Evolutionary conservation across 2,888 invertebrate genomes (phyloP), one percentile per base, ranked within the genome.

Genomic region (Nephrotoma guestfalica): DNA sequence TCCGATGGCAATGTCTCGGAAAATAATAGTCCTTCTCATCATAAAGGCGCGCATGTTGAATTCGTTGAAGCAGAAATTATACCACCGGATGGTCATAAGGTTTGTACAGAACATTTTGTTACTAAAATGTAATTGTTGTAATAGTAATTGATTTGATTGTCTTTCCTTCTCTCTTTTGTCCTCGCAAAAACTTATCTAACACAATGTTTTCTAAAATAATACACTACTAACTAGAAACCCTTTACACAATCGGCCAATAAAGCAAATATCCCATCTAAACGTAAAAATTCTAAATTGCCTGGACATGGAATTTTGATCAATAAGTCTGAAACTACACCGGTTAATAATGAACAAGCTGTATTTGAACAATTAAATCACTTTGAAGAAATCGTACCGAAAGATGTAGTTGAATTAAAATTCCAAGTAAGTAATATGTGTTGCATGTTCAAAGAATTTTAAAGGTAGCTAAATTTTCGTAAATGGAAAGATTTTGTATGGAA

Each of bases 381-480:
- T 92, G 96, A 96, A 90, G 93, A 94, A 90, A 94, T 94, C 91
- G 95, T 94, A 89, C 97, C 97, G 86, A 97, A 96, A 93, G 97
- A 97, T 92, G 96, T 96, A 88, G 87, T 91, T 6, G 91, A 92
- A 86, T 3, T 41, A 41, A 84, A 84, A 84, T 9, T 41, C 3
- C 51, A 86, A 6, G 86, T 86, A 86, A 51, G 51, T 86, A 40
- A 30, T 43, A 4, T 9, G 84, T 84, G 41, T 84, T 41, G 41
- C 84, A 84, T 71, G 40, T 11, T 83, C 13, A 11, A 83, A 30
- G 30, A 47, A 47, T 47, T 47, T 47, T 11, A 47, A 5, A 47
- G n/a, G n/a, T 47, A 47, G 47, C n/a, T 47, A 13, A 47, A 13
- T 47, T 47, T 47, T 4, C n/a, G n/a, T 43, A 43, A 43, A 43